Evolutionary conservation across 2,797 vertebrate genomes (phyloP), one percentile per base, ranked within the genome.

Genomic region (Takifugu rubripes): DNA sequence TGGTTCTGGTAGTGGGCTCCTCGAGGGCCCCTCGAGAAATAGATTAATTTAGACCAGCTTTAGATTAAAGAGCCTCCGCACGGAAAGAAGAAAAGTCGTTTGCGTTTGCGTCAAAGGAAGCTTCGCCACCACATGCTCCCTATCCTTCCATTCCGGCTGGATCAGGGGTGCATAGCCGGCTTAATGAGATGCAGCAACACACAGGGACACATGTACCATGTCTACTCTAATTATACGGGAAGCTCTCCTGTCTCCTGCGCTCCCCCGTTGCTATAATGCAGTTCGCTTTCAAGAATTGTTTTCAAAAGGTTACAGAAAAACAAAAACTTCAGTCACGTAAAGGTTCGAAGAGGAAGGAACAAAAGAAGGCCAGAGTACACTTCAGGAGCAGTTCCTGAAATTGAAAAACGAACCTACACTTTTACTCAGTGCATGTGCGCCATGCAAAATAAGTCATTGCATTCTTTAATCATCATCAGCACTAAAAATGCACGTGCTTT

Each of bases 161-260:
- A 61, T 87, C 78, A 81, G 65, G 75, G 78, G 83, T 74, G 78
- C 82, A 74, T 68, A 72, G 75, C 72, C 75, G 40, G 40, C 43
- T 70, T 87, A 84, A 89, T 89, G 79, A 83, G 78, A 87, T 79
- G 79, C 71, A 74, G 87, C 81, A 84, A 84, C 67, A 75, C 76
- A 77, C 79, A 70, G 74, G 76, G 83, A 87, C 88, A 89, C 89
- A 87, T 88, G 88, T 90, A 88, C 58, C 74, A 70, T 16, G 85
- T 89, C 88, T 52, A 17, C 59, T 85, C 80, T 85, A 82, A 90
- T 90, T 88, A 90, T 59, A 70, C 61, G 51, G 66, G 75, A 83
- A 61, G 77, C 66, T 48, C 53, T 46, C 55, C 46, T 5, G 51
- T 67, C 69, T 72, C 59, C 66, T 63, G 55, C 75, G 64, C 64